phyloP scores from a whole-genome alignment of 2,888 invertebrate species.

The Ormia ochracea region DNA sequence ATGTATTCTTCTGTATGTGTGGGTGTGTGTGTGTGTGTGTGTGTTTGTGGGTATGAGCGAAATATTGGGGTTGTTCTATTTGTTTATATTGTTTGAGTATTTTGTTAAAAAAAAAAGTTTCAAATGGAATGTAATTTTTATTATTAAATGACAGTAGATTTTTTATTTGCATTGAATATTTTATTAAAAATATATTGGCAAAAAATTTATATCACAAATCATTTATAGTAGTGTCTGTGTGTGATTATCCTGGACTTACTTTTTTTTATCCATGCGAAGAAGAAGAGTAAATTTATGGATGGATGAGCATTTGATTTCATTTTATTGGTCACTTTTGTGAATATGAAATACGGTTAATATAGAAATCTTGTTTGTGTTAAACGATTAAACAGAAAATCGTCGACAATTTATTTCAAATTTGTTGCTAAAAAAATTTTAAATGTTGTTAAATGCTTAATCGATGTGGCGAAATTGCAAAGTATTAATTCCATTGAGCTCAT shows the following conservation, averaged over 20 bases:
- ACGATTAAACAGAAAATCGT: not conserved
- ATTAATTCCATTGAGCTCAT: no score
- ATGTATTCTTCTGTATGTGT: not conserved
- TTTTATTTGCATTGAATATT: slow-evolving; percentile 50
- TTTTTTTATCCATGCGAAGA: not conserved
- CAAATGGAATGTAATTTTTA: slow-evolving; percentile 44
- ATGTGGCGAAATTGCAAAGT: no score
- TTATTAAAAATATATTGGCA: slow-evolving; percentile 43
- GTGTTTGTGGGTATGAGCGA: not conserved
- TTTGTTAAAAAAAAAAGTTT: not conserved
- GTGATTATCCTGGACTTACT: not conserved
- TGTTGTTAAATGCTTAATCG: not conserved
- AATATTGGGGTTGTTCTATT: no score
- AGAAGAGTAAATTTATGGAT: slow-evolving; percentile 28
- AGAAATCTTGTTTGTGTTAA: not conserved
- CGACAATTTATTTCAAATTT: not conserved
- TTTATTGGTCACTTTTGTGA: not conserved
- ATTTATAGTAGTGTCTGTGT: not conserved
- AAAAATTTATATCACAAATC: not conserved
- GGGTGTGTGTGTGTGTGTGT: not conserved
- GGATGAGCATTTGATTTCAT: slow-evolving; percentile 24
- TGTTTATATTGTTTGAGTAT: not conserved
- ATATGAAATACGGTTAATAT: not conserved
- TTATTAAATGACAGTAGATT: slow-evolving; percentile 58
- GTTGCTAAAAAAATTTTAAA: not conserved